Conservation (phyloP, 2,113 vertebrate species). For the Acrocephalus kingi region DNA sequence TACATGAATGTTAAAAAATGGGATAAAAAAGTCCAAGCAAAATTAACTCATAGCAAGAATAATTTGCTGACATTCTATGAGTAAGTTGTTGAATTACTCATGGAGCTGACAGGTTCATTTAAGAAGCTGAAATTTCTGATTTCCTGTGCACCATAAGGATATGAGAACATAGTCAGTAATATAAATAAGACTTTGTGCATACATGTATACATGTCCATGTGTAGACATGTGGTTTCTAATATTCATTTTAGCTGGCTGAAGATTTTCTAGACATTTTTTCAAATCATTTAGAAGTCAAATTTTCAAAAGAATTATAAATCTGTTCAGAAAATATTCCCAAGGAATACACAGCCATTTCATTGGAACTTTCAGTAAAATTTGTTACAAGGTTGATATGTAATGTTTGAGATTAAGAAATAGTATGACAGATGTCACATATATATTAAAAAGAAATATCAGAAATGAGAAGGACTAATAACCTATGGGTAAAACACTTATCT, state of each 20-base stretch:
- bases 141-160: not conserved
- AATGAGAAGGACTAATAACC: not conserved
- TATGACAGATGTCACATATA: rapidly evolving
- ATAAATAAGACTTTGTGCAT: not conserved
- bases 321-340: not conserved
- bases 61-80: not conserved
- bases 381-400: not conserved
- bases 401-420: not conserved
- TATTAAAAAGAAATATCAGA: not conserved
- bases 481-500: not conserved
- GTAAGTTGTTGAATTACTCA: not conserved
- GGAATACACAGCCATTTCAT: not conserved
- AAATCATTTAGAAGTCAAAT: not conserved
- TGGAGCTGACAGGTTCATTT: not conserved
- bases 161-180: not conserved
- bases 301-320: not conserved
- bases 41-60: not conserved
- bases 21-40: not conserved
- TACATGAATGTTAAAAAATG: not conserved
- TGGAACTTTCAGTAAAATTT: not conserved
- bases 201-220: rapidly evolving
- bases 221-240: not conserved
- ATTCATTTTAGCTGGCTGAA: not conserved
- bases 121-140: not conserved
- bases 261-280: not conserved